These are phyloP conservation scores for Tadarida brasiliensis DNA, from an alignment of 2,797 vertebrate species.

Conservation along the genomic window DNA sequence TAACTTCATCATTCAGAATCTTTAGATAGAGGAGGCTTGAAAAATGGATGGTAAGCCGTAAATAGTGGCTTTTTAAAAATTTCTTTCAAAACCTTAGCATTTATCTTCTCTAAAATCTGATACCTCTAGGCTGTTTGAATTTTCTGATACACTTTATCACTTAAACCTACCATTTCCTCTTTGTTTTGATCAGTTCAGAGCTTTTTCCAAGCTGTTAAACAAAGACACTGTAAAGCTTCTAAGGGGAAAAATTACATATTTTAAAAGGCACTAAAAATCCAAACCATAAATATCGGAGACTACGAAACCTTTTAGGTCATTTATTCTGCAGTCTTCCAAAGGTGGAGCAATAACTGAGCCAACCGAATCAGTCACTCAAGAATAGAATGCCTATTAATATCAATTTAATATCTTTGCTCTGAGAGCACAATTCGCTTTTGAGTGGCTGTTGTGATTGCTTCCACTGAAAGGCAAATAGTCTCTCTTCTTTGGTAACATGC, in stretches of 20 bases:
- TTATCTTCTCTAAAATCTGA: constrained; percentile 32
- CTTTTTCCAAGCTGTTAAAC: constrained; percentile 43
- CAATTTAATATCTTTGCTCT: constrained; percentile 62
- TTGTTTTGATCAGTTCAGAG: constrained; percentile 15
- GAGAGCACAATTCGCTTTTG: constrained; percentile 67
- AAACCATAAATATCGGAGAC: constrained; percentile 62
- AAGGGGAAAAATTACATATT: neutral
- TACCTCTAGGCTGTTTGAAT: neutral
- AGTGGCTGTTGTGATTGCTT: neutral
- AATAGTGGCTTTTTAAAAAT: neutral
- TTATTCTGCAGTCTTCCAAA: constrained; percentile 40
- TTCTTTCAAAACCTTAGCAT: neutral
- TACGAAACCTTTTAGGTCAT: constrained; percentile 59
- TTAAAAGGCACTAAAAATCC: constrained; percentile 60
- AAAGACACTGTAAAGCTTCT: constrained; percentile 50
- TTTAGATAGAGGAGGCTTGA: neutral
- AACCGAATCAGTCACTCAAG: constrained; percentile 17
- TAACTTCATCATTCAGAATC: neutral
- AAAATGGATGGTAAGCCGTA: neutral
- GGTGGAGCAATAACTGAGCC: constrained; percentile 29
- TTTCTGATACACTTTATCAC: neutral
- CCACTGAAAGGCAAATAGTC: constrained; percentile 70
- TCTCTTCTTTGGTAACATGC: constrained; percentile 52
- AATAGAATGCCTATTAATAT: constrained; percentile 74
- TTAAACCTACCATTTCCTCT: constrained; percentile 14